These are phyloP conservation scores for Drosophila meridionalis DNA, from an alignment of 2,888 invertebrate species.

Conservation along the genomic window DNA sequence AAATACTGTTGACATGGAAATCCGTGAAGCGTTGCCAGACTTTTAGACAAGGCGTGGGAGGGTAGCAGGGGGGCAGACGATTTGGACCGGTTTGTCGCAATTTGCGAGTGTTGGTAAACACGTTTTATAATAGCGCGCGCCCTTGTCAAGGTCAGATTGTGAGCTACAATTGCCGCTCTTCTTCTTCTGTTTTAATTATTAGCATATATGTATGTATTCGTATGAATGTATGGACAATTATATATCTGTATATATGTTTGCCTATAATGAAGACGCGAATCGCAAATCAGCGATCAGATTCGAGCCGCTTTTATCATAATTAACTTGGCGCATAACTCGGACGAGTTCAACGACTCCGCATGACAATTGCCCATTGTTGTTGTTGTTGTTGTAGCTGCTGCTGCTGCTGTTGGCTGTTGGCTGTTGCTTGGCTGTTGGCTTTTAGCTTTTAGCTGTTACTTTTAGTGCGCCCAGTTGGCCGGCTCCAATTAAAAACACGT, in stretches of 20 bases:
- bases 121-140: slow-evolving; percentile 56
- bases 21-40: slow-evolving; percentile 14
- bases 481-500: slow-evolving; percentile 72
- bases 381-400: slow-evolving; percentile 32
- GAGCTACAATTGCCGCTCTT: slow-evolving; percentile 15
- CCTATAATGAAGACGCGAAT: slow-evolving; percentile 17
- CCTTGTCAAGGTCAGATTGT: slow-evolving; percentile 70
- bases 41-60: background rate
- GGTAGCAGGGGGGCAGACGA: background rate
- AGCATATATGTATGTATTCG: background rate
- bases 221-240: background rate
- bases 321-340: slow-evolving; percentile 51
- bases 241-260: background rate
- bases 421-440: slow-evolving; percentile 34
- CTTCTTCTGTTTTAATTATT: background rate
- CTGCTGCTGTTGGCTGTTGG: slow-evolving; percentile 12
- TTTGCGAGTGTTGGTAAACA: slow-evolving; percentile 54
- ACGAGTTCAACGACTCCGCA: slow-evolving; percentile 65
- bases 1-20: slow-evolving; percentile 1
- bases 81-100: slow-evolving; percentile 56
- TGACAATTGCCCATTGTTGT: slow-evolving; percentile 62
- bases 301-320: slow-evolving; percentile 33
- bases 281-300: slow-evolving; percentile 19
- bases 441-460: slow-evolving; percentile 49
- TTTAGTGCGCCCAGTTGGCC: slow-evolving; percentile 50